Base-by-base conservation (phyloP, 2,888 invertebrate species). In the Peribatodes rhomboidaria region DNA sequence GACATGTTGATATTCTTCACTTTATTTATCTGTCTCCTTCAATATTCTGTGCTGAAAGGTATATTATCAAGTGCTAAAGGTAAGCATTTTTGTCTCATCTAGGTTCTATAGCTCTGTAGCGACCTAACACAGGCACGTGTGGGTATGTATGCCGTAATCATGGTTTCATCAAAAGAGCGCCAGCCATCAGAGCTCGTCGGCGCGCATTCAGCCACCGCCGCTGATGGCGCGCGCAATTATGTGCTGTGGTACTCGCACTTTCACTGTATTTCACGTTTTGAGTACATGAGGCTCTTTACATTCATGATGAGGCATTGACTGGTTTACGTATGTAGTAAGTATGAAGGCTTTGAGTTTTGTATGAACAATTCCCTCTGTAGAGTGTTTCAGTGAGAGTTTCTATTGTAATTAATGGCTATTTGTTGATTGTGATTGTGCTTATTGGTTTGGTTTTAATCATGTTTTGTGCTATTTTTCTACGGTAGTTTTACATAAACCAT, bases 101-200 rank as follows among this genome's bases (percentile, higher is more conserved):
- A 82, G 81, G 47, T 42, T 22, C n/a, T 35, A 22, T 47, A 31
- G 33, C 10, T 0, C 37, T 16, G 31, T 11, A 27, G 18, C 18
- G 8, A 49, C 37, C 49, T 49, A 64, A 50, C 53, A 37, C 54
- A 60, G 53, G 58, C 72, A 75, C 77, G 75, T 83, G 78, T 78
- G 80, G 72, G 72, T 86, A 83, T 87, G 84, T 86, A 82, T 77
- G 83, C 84, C 81, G 88, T 89, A 89, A 90, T 90, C 89, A 89
- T 85, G 88, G 90, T 88, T 87, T 87, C 88, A 88, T 89, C 89
- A 89, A 90, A 90, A 90, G 88, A 84, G 86, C 86, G 85, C 77
- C 82, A 82, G 77, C 84, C 86, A 86, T 88, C 88, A 86, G 78
- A 77, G 86, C 88, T 88, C 87, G 87, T 86, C 85, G 84, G 81